Base-by-base conservation (phyloP, 2,888 invertebrate genomes). In the Thyatira batis region DNA sequence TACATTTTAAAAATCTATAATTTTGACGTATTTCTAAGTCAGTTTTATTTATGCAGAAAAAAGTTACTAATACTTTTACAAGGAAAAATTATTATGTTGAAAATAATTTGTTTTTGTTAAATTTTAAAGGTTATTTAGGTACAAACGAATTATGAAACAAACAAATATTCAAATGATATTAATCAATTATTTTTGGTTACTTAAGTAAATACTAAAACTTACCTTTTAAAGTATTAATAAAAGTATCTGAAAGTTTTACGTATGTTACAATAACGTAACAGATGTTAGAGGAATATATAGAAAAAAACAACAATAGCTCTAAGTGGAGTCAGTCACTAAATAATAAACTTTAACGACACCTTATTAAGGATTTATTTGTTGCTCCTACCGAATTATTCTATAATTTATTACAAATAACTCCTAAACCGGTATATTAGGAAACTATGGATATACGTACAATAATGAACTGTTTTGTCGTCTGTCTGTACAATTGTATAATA, bases 351-450 rank as follows among this genome's bases (percentile, higher is more conserved):
- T 85, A 85, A 86, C 82, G 86, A 86, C 85, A 85, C 89, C 88
- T 88, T 90, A 91, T 89, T 90, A 91, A 85, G 84, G 82, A 89
- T 91, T 87, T 92, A 92, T 91, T 88, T 87, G 87, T 89, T 84
- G 82, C 80, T 74, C 73, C 79, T 73, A 72, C 73, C 81, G 87
- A 89, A 89, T 89, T 87, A 90, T 89, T 83, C 71, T 74, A 69
- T 88, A 87, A 90, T 91, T 91, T 92, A 91, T 92, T 89, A 92
- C 91, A 87, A 91, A 92, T 91, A 89, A 87, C 84, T 82, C 78
- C 67, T 63, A 71, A 69, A 69, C 67, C 64, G 73, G 65, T 71
- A 65, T 60, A 71, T 67, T 73, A 53, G n/a, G 17, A 1, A 13
- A 8, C 10, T 6, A 28, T 28, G 39, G 8, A 39, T 0, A 0